Base-by-base conservation (phyloP, 2,888 invertebrate genomes). In the Cheilosia soror region DNA sequence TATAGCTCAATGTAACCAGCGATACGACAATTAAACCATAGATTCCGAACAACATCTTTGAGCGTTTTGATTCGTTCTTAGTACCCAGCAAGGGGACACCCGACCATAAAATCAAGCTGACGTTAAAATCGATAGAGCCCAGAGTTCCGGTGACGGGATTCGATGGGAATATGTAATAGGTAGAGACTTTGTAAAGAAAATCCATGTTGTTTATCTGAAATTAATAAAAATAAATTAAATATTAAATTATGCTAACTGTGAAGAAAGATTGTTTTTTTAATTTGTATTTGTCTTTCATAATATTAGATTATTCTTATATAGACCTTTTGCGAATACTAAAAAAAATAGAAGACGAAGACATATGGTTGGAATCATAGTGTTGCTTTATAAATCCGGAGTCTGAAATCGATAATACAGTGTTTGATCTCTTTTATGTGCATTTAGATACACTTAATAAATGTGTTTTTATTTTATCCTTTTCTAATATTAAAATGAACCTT, bases 91-190 rank as follows among this genome's bases (percentile, higher is more conserved):
- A 65, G 0, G 90, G 90, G 4, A 90, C 33, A 0, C 90, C 90
- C 13, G 87, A 80, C 25, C 88, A 29, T 15, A 90, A 89, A 0
- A 89, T 89, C 63, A 90, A 66, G 87, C 88, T 89, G 40, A 89
- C 53, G 55, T 89, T 90, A 15, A 89, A 78, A 57, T 89, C 88
- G 5, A 90, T 88, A 0, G 90, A 90, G 33, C 90, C 90, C 9
- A 90, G 84, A 51, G 29, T 79, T 4, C 90, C 90, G 20, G 71
- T 79, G 0, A 63, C 58, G 1, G 89, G 88, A 83, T 89, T 86
- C 1, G 90, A 90, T 44, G 88, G 88, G 49, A 82, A 63, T 55
- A 89, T 27, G 4, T 33, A 49, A 3, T 69, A 55, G 4, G 68
- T 53, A 2, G 27, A 33, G 9, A 60, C 27, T n/a, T 77, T 51